A percentile compares a stretch with the other conserved stretches of the same genome.
These are phyloP conservation scores for Colletes collaris DNA, from an alignment of 2,888 invertebrate species.

Conservation along the genomic window DNA sequence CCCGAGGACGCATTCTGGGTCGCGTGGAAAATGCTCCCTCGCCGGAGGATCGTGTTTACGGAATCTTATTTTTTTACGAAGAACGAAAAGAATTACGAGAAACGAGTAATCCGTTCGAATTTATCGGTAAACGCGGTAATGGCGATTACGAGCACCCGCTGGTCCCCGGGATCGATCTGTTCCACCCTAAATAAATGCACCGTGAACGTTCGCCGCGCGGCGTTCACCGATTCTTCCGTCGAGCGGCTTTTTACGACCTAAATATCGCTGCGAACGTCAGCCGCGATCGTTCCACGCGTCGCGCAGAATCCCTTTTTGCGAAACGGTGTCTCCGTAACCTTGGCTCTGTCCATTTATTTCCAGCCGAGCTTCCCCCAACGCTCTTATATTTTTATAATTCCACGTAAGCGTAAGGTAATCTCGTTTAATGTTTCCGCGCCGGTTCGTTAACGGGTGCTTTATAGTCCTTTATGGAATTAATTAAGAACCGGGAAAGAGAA, in stretches of 20 bases:
- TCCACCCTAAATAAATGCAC: conserved; percentile 34
- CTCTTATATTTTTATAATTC: conserved; percentile 52
- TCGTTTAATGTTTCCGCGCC: conserved; percentile 35
- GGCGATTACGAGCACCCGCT: conserved; percentile 18
- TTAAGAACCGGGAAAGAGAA: conserved; percentile 33
- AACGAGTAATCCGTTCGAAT: no score
- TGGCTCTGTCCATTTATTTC: conserved; percentile 47
- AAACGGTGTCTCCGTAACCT: conserved; percentile 44
- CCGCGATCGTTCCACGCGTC: conserved; percentile 9
- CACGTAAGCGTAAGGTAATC: conserved; percentile 41
- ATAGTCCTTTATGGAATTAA: conserved; percentile 44
- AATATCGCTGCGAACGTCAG: conserved; percentile 33
- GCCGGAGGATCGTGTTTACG: no score
- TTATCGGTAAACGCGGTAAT: background rate
- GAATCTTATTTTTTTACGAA: no score
- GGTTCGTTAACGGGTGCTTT: conserved; percentile 51
- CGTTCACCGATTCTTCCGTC: conserved; percentile 40
- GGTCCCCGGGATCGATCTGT: conserved; percentile 17
- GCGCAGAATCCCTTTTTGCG: conserved; percentile 2
- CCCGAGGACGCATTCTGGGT: no score
- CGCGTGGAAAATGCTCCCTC: no score
- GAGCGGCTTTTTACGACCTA: conserved; percentile 40
- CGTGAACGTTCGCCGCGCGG: conserved; percentile 16
- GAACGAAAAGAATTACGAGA: no score
- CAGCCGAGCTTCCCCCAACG: conserved; percentile 39